Base-by-base conservation (phyloP, 2,888 invertebrate species). In the Brenthis daphne region DNA sequence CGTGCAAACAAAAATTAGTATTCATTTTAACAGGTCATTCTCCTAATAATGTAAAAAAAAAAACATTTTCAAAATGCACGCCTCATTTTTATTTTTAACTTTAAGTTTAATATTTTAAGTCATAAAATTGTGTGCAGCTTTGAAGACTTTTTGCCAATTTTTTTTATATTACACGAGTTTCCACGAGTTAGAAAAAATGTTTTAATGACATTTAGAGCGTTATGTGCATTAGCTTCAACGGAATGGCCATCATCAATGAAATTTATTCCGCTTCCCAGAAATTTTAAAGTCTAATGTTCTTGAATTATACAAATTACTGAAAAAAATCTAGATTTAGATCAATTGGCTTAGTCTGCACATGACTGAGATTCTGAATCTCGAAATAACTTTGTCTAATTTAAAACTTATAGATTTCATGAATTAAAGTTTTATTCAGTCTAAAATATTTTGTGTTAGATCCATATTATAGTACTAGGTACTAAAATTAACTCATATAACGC, bases 1-100 rank as follows among this genome's bases (percentile, higher is more conserved):
- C 58, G 50, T 29, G 29, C 48, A 60, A 4, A 60, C 48, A 6
- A 24, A 60, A 50, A 60, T 60, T 60, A 60, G 50, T 33, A 29
- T n/a, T 50, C n/a, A 6, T 12, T 2, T 50, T 60, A 6, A 43
- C 48, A 60, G 58, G 48, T 60, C 58, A 60, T 48, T 60, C 48
- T 48, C 48, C 48, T 48, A 48, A 5, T 60, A 24, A 24, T 58
- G 58, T 20, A 16, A 11, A 43, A 43, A 43, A 16, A 11, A 43
- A 43, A 37, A 24, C 20, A 14, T 16, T 24, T 48, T 13, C 1
- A 6, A 6, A 53, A 8, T 20, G 20, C 20, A 24, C 14, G 8
- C 51, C n/a, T 5, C 3, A 43, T 8, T 20, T 48, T 58, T n/a
- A n/a, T 1, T 48, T 29, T 58, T 47, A 48, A 58, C 14, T n/a